phyloP scores from a whole-genome alignment of 2,888 invertebrate genomes.

The Ectemnius lituratus region DNA sequence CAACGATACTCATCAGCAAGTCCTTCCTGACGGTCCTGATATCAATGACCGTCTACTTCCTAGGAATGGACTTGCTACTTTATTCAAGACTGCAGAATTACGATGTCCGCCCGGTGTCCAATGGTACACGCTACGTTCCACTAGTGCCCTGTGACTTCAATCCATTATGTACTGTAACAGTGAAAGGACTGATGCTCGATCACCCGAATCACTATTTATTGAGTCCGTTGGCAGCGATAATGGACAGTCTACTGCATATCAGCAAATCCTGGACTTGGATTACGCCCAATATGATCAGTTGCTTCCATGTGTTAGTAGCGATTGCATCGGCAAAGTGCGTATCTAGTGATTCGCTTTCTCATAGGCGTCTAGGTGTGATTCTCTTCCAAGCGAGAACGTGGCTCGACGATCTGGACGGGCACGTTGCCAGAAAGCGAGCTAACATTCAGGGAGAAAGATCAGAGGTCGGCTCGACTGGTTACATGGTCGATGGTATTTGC shows the following conservation, averaged over 20 bases:
- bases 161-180: constrained; percentile 89
- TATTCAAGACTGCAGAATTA: constrained; percentile 86
- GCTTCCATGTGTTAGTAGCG: constrained; percentile 88
- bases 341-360: constrained; percentile 85
- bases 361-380: constrained; percentile 86
- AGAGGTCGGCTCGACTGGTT: constrained; percentile 89
- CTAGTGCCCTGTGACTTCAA: constrained; percentile 86
- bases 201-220: constrained; percentile 91
- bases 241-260: constrained; percentile 84
- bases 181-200: constrained; percentile 90
- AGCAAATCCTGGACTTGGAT: constrained; percentile 81
- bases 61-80: constrained; percentile 86
- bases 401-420: constrained; percentile 92
- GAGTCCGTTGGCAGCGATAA: constrained; percentile 87
- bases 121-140: constrained; percentile 67
- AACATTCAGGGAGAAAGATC: constrained; percentile 88
- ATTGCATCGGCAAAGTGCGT: constrained; percentile 87
- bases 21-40: constrained; percentile 81
- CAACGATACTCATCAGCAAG: constrained; percentile 42
- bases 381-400: constrained; percentile 90
- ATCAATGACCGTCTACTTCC: constrained; percentile 79
- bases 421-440: constrained; percentile 88
- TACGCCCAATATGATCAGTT: constrained; percentile 91
- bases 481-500: constrained; percentile 90
- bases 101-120: constrained; percentile 80